Percentiles rank a stretch among this genome's conserved stretches.
Evolutionary conservation across 2,888 invertebrate species (phyloP).

Genomic region (Hypselothyrea guttata): DNA sequence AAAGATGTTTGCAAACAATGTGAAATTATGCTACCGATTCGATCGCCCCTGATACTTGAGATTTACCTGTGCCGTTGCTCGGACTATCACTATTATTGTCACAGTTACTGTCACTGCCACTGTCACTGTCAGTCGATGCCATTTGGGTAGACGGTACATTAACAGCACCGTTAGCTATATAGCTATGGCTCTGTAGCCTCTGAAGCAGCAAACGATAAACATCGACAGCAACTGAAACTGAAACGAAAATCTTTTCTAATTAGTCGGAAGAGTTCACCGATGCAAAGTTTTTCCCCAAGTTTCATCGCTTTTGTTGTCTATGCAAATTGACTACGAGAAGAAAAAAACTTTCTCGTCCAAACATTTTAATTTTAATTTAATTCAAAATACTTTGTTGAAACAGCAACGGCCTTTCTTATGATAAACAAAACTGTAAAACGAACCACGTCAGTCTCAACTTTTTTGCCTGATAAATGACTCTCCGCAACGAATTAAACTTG

Average conservation of each 20-base stretch:
- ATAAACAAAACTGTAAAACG: slow-evolving; percentile 57
- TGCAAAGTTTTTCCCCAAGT: slow-evolving; percentile 59
- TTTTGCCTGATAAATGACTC: slow-evolving; percentile 53
- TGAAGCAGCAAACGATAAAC: slow-evolving; percentile 26
- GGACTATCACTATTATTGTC: not conserved
- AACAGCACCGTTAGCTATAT: slow-evolving; percentile 51
- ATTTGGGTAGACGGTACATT: slow-evolving; percentile 51
- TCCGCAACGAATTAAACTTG: slow-evolving; percentile 42
- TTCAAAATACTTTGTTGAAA: slow-evolving; percentile 62
- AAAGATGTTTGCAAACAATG: slow-evolving; percentile 64
- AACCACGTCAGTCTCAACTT: slow-evolving; percentile 18
- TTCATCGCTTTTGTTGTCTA: slow-evolving; percentile 56
- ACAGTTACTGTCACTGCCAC: not conserved
- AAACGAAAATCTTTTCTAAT: slow-evolving; percentile 65
- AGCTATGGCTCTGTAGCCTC: slow-evolving; percentile 17
- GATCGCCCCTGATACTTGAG: not conserved
- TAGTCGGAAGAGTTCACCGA: slow-evolving; percentile 51
- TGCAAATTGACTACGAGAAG: slow-evolving; percentile 54
- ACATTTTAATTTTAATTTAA: slow-evolving; percentile 66
- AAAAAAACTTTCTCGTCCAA: slow-evolving; percentile 67
- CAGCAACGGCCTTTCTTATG: slow-evolving; percentile 48
- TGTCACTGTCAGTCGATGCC: slow-evolving; percentile 1
- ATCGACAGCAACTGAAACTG: slow-evolving; percentile 49
- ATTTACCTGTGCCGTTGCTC: slow-evolving; percentile 14
- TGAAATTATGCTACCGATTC: slow-evolving; percentile 66